Evolutionary conservation across 2,888 invertebrate genomes (phyloP), one percentile per base, ranked within the genome.

Genomic region (Saturnia pavonia): DNA sequence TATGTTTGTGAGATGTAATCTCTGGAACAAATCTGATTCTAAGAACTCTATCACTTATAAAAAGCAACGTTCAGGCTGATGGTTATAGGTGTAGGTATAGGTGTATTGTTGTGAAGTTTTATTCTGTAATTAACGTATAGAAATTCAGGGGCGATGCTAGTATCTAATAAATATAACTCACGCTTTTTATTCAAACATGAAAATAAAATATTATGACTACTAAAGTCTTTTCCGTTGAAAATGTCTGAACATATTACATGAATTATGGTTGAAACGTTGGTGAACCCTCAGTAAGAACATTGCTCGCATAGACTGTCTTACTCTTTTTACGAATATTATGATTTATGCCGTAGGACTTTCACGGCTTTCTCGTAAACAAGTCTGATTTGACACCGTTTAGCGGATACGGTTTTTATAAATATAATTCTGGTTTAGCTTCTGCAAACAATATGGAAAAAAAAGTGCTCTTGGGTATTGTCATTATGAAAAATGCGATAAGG

Each of bases 401-500:
- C 78, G 75, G 74, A 71, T 80, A 79, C 65, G 42, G 80, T 76
- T 78, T 79, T 77, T 75, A 77, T 77, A 79, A 77, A 67, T 27
- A 78, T 73, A 71, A 72, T 71, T 76, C 74, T 74, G 76, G 74
- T 76, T 72, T 76, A 57, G 63, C 76, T 78, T 79, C 76, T 77
- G 77, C 84, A 85, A 87, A 90, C 90, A 91, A 91, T 34, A 63
- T 91, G 89, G 88, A n/a, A 88, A 91, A 86, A 86, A 91, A 80
- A 81, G 82, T 80, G 83, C 83, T 85, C 81, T 88, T 88, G 89
- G 83, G 85, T 89, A 90, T 91, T 91, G 88, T 90, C 91, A 85
- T 87, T 85, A 86, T 89, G 88, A 91, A 91, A 89, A 89, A 86
- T 87, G 82, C 80, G 88, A 90, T 91, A 89, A 88, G 88, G 87